These are phyloP conservation scores for Parazoanthus atlanticus DNA, from an alignment of 92 coral and sea anemone species.

Conservation along the genomic window DNA sequence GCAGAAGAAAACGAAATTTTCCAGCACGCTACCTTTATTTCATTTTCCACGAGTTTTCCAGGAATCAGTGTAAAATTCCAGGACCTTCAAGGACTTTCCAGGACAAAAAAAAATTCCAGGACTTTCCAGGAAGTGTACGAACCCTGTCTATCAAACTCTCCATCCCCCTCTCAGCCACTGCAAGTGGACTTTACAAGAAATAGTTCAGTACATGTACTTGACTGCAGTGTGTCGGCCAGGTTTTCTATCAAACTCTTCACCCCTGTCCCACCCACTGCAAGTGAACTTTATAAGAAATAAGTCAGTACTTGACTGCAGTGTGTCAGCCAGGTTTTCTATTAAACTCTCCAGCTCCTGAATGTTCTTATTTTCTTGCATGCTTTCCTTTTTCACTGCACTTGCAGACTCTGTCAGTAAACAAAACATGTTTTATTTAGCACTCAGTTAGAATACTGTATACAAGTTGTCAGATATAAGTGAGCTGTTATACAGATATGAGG, in stretches of 20 bases:
- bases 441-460: no score
- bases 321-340: slow-evolving; percentile 62
- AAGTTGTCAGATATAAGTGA: no score
- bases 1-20: no score
- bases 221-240: slow-evolving; percentile 57
- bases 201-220: background rate
- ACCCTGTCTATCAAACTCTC: slow-evolving; percentile 48
- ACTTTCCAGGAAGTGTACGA: no score
- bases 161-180: slow-evolving; percentile 31
- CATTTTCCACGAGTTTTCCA: no score
- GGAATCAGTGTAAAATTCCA: no score
- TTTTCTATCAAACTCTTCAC: slow-evolving; percentile 57
- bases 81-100: no score
- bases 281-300: background rate
- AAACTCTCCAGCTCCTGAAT: slow-evolving; percentile 65
- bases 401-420: slow-evolving; percentile 6
- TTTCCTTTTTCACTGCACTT: slow-evolving; percentile 49
- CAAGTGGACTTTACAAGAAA: no score
- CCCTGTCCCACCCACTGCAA: slow-evolving; percentile 41
- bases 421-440: no score
- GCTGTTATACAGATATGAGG: no score
- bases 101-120: no score
- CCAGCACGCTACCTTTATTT: no score
- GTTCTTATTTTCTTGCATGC: slow-evolving; percentile 54
- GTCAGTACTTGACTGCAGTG: slow-evolving; percentile 55